Percentiles rank a stretch among this genome's conserved stretches.
These are phyloP conservation scores for Lacerta bilineata DNA, from an alignment of 2,797 vertebrate species.

Conservation along the genomic window DNA sequence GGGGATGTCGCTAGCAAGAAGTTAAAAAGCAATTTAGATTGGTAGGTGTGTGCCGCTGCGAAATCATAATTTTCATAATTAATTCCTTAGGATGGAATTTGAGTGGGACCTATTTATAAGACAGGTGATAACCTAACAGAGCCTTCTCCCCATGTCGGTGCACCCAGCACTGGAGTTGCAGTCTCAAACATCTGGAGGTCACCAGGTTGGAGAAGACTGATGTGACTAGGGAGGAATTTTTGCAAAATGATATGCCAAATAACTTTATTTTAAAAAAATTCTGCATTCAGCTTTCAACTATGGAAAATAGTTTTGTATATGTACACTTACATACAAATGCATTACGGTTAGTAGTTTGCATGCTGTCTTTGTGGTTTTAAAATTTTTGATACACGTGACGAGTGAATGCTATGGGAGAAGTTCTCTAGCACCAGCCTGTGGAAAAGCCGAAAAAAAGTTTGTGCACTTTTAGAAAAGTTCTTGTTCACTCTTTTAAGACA, in stretches of 20 bases:
- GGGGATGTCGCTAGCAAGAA: background rate
- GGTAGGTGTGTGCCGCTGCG: background rate
- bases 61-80: background rate
- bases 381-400: background rate
- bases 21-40: background rate
- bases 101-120: background rate
- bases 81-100: background rate
- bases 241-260: background rate
- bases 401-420: background rate
- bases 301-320: background rate
- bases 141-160: background rate
- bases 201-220: background rate
- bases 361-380: background rate
- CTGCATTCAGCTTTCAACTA: background rate
- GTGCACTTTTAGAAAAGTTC: background rate
- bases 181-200: background rate
- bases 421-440: background rate
- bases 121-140: background rate
- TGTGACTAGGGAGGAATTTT: background rate
- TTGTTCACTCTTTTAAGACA: background rate
- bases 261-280: background rate
- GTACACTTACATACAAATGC: background rate
- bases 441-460: no score
- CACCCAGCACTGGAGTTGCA: no score
- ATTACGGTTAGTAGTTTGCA: background rate